Evolutionary conservation across 2,888 invertebrate genomes (phyloP).

Genomic region (Teinopalpus imperialis): DNA sequence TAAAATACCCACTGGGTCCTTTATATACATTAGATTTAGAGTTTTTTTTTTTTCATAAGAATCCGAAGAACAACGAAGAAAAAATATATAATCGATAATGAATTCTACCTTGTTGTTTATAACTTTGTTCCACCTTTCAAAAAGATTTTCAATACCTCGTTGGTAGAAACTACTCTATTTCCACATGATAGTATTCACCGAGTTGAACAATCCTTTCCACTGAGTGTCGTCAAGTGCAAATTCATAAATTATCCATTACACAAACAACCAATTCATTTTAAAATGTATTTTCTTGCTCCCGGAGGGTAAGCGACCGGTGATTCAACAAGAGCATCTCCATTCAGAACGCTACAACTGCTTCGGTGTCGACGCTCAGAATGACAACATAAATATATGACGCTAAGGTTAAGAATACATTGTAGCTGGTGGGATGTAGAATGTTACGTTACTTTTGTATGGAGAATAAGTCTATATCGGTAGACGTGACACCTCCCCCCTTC

Average conservation of each 20-base stretch:
- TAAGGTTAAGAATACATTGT: constrained; percentile 29
- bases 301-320: constrained; percentile 70
- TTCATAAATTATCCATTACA: constrained; percentile 8
- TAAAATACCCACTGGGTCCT: too few species aligned
- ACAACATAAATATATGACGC: constrained; percentile 22
- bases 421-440: constrained; percentile 26
- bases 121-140: too few species aligned
- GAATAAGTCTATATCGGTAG: constrained; percentile 55
- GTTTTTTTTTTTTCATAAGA: too few species aligned
- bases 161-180: too few species aligned
- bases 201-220: neutral
- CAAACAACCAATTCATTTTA: constrained; percentile 30
- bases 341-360: neutral
- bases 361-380: neutral
- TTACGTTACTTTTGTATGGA: constrained; percentile 28
- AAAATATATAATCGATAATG: too few species aligned
- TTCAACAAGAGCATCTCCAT: constrained; percentile 38
- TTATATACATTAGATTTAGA: too few species aligned
- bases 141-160: too few species aligned
- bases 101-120: too few species aligned
- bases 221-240: neutral
- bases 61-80: too few species aligned
- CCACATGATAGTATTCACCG: neutral
- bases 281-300: constrained; percentile 52
- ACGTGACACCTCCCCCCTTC: constrained; percentile 40